Evolutionary conservation across 2,113 vertebrate genomes (phyloP).

Genomic region (Desmodus rotundus): DNA sequence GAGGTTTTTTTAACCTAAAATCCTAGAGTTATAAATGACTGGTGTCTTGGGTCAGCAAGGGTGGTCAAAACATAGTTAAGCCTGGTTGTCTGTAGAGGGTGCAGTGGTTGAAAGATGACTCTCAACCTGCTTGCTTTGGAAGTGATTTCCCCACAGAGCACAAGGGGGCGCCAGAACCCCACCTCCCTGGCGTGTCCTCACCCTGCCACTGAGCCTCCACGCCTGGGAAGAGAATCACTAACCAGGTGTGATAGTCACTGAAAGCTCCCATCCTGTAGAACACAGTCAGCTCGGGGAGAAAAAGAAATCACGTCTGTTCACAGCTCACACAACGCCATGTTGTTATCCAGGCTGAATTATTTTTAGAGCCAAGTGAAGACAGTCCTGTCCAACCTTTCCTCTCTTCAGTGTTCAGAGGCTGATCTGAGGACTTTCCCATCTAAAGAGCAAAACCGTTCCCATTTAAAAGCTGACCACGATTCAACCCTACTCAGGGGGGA

Average conservation of each 20-base stretch:
- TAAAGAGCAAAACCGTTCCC: background rate
- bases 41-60: background rate
- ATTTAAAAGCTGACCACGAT: background rate
- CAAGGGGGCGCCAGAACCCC: constrained; percentile 53
- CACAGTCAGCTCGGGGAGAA: background rate
- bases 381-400: background rate
- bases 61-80: background rate
- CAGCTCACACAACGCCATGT: background rate
- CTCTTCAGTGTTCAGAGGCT: background rate
- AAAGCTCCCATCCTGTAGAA: background rate
- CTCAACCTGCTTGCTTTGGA: background rate
- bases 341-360: background rate
- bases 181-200: background rate
- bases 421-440: background rate
- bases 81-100: background rate
- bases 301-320: background rate
- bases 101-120: background rate
- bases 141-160: constrained; percentile 13
- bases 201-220: background rate
- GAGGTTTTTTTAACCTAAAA: background rate
- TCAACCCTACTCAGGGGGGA: background rate
- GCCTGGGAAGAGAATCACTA: background rate
- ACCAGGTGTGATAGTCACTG: background rate
- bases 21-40: background rate
- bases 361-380: background rate